phyloP scores from a whole-genome alignment of 2,888 invertebrate species.

The Mycogona germanica region DNA sequence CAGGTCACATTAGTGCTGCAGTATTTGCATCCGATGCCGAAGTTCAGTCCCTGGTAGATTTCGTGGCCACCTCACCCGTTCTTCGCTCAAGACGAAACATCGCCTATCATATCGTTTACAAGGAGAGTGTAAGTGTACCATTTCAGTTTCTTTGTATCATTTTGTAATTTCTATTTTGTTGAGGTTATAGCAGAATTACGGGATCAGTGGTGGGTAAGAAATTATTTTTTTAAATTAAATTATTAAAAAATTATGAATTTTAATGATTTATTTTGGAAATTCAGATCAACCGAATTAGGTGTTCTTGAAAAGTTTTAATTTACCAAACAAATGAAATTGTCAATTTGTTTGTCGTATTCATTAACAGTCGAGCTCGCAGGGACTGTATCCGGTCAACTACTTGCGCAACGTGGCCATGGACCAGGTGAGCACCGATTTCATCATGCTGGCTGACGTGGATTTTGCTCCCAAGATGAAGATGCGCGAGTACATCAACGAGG shows the following conservation, averaged over 20 bases:
- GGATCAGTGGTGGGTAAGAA: no score
- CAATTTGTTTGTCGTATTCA: not conserved
- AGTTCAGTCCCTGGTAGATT: conserved; percentile 60
- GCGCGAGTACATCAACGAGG: conserved; percentile 54
- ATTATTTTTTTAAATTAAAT: no score
- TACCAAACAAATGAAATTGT: not conserved
- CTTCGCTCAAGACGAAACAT: conserved; percentile 63
- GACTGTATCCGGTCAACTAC: conserved; percentile 80
- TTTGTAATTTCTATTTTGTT: not conserved
- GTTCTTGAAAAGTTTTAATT: not conserved
- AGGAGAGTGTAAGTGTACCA: conserved; percentile 40
- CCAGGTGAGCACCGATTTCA: conserved; percentile 64
- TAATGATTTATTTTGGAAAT: no score
- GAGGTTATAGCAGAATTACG: no score
- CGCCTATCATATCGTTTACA: conserved; percentile 80
- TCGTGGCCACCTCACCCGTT: conserved; percentile 57
- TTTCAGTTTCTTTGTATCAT: not conserved
- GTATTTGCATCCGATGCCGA: conserved; percentile 81
- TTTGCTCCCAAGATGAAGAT: conserved; percentile 73
- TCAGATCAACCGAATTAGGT: no score
- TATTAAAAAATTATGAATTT: no score
- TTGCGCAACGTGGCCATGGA: conserved; percentile 72
- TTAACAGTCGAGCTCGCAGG: conserved; percentile 45
- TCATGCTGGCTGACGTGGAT: conserved; percentile 79
- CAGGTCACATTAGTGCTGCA: conserved; percentile 74